Evolutionary conservation across 1,140 invertebrate genomes (phyloP).

Genomic region (Scaptomyza pallida): DNA sequence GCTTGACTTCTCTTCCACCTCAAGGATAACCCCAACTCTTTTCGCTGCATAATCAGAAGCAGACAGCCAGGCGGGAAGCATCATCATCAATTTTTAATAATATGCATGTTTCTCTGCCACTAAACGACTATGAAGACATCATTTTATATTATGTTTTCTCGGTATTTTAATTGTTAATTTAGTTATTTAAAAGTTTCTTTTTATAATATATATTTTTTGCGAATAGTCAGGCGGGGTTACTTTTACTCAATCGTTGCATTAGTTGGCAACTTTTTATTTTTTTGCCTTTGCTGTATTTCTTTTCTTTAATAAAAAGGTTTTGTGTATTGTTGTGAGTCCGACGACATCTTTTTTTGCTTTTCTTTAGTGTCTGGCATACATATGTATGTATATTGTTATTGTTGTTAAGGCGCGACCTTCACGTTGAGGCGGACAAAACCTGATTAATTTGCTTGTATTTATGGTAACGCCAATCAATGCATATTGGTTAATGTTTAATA

Average conservation of each 20-base stretch:
- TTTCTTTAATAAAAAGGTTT: background rate
- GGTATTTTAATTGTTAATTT: slow-evolving; percentile 24
- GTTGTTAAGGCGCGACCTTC: slow-evolving; percentile 44
- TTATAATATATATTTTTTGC: slow-evolving; percentile 19
- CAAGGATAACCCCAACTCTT: slow-evolving; percentile 54
- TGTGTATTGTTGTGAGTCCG: slow-evolving; percentile 14
- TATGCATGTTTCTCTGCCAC: slow-evolving; percentile 18
- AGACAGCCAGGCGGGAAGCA: slow-evolving; percentile 12
- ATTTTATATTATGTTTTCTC: background rate
- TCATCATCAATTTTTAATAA: slow-evolving; percentile 50
- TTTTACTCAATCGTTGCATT: slow-evolving; percentile 63
- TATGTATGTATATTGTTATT: slow-evolving; percentile 14
- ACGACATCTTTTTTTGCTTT: slow-evolving; percentile 29
- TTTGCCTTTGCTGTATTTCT: background rate
- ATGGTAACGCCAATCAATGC: slow-evolving; percentile 46
- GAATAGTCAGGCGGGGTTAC: slow-evolving; percentile 17
- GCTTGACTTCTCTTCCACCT: slow-evolving; percentile 52
- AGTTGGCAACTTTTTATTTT: slow-evolving; percentile 45
- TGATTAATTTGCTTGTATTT: slow-evolving; percentile 48
- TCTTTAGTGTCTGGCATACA: slow-evolving; percentile 25
- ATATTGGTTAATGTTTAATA: slow-evolving; percentile 61
- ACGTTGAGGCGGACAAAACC: slow-evolving; percentile 37
- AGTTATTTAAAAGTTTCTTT: slow-evolving; percentile 41
- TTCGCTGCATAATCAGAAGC: slow-evolving; percentile 5
- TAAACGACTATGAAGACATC: slow-evolving; percentile 5